Evolutionary conservation across 2,888 invertebrate genomes (phyloP).

Genomic region (Acrobasis consociella): DNA sequence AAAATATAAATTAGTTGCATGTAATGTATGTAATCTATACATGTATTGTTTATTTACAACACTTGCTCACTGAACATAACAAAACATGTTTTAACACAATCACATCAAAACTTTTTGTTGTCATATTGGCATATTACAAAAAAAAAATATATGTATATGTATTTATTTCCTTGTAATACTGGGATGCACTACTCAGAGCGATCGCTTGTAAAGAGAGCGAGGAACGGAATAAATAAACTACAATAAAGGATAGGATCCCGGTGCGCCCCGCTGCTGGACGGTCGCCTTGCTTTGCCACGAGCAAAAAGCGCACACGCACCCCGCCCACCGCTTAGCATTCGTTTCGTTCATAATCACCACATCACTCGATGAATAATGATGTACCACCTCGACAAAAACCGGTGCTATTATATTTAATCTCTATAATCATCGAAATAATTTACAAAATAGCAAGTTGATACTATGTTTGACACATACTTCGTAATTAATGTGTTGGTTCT

Average conservation of each 20-base stretch:
- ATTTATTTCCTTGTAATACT: conserved; percentile 42
- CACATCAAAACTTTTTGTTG: conserved; percentile 51
- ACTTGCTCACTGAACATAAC: conserved; percentile 63
- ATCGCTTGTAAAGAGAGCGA: conserved; percentile 65
- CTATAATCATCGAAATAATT: background rate
- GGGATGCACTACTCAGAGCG: conserved; percentile 54
- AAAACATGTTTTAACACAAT: conserved; percentile 50
- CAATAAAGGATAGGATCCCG: conserved; percentile 68
- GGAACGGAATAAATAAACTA: conserved; percentile 76
- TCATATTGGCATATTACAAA: conserved; percentile 64
- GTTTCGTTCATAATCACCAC: conserved; percentile 42
- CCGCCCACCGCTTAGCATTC: conserved; percentile 59
- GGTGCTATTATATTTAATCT: conserved; percentile 25
- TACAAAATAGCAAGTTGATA: background rate
- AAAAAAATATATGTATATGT: conserved; percentile 25
- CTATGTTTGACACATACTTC: background rate
- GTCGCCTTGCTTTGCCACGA: conserved; percentile 51
- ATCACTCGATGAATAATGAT: conserved; percentile 37
- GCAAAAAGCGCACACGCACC: conserved; percentile 54
- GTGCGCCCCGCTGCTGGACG: conserved; percentile 49
- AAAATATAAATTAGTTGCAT: conserved; percentile 31
- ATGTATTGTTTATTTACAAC: conserved; percentile 50
- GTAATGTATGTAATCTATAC: conserved; percentile 32
- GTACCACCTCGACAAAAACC: conserved; percentile 37
- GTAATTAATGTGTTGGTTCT: too few species aligned